A percentile compares a stretch with the other conserved stretches of the same genome.
Evolutionary conservation across 2,888 invertebrate genomes (phyloP).

Genomic region (Diadromus collaris): DNA sequence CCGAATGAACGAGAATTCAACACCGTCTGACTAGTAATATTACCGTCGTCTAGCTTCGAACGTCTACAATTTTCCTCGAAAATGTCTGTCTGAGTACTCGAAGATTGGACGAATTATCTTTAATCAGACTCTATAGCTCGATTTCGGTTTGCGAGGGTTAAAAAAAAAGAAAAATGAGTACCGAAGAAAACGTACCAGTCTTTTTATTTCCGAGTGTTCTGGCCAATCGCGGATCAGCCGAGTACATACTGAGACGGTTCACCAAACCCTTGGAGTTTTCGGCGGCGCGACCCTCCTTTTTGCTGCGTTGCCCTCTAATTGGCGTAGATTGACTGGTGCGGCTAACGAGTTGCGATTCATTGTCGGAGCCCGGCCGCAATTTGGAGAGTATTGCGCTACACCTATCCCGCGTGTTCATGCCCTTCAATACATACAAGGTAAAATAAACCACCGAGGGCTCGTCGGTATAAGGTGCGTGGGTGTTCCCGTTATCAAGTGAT

Average conservation of each 20-base stretch:
- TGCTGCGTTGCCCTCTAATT: constrained; percentile 50
- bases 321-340: constrained; percentile 67
- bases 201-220: constrained; percentile 68
- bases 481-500: neutral
- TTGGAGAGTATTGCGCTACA: constrained; percentile 73
- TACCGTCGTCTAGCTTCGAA: neutral
- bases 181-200: constrained; percentile 59
- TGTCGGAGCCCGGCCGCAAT: constrained; percentile 70
- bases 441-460: constrained; percentile 10
- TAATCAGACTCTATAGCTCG: neutral
- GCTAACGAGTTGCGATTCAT: constrained; percentile 69
- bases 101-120: neutral
- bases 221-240: constrained; percentile 65
- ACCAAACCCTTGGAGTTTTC: constrained; percentile 65
- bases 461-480: constrained; percentile 29
- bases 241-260: constrained; percentile 74
- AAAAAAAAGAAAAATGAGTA: neutral
- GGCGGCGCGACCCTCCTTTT: constrained; percentile 64
- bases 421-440: constrained; percentile 62
- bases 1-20: too few relatives aligned
- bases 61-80: neutral
- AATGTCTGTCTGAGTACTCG: neutral
- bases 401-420: constrained; percentile 71
- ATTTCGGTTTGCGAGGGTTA: constrained; percentile 7
- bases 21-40: too few relatives aligned